phyloP scores from a whole-genome alignment of 2,797 vertebrate genomes.

The Muraenolepis orangiensis region DNA sequence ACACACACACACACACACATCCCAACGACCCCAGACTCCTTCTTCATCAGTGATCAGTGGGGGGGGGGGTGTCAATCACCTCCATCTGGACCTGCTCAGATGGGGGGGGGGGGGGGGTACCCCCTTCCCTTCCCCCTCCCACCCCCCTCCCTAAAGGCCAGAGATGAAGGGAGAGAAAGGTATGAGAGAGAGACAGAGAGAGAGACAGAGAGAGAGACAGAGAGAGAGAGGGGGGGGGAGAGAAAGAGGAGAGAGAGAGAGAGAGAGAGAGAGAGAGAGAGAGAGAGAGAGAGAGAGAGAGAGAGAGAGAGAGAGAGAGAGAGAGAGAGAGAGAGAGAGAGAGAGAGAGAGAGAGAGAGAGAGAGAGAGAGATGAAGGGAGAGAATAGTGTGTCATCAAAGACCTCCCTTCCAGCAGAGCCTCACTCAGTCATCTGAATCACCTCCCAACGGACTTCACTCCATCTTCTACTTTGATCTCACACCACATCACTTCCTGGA shows the following conservation, averaged over 20 bases:
- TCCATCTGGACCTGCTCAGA: conserved; percentile 67
- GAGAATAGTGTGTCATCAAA: conserved; percentile 34
- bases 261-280: background rate
- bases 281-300: background rate
- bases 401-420: conserved; percentile 40
- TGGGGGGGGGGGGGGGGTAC: no score
- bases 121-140: conserved; percentile 5
- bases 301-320: background rate
- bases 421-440: conserved; percentile 52
- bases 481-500: conserved; percentile 68
- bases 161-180: no score
- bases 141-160: background rate
- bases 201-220: background rate
- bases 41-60: conserved; percentile 50
- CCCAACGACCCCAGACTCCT: conserved; percentile 19
- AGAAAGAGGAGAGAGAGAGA: no score
- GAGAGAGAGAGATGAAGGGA: background rate
- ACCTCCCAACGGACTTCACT: conserved; percentile 43
- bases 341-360: background rate
- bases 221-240: background rate
- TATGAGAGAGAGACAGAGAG: no score
- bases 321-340: background rate
- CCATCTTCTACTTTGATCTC: conserved; percentile 61
- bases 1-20: conserved; percentile 19
- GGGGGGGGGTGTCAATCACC: conserved; percentile 39